Evolutionary conservation across 2,888 invertebrate species (phyloP).

Genomic region (Notodonta dromedarius): DNA sequence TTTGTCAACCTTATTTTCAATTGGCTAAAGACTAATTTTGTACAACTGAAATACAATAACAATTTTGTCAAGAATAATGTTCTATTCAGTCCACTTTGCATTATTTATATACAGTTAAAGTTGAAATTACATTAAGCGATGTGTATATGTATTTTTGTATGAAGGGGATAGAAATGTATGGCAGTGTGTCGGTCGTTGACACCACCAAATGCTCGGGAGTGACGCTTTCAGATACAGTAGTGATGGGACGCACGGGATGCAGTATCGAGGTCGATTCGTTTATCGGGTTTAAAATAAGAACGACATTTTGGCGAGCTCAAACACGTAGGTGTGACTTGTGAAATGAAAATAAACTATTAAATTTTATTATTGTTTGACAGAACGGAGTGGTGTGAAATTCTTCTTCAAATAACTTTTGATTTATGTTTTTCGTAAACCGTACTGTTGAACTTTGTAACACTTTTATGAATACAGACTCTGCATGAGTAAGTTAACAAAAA

Average conservation of each 20-base stretch:
- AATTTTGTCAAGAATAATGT: conserved; percentile 25
- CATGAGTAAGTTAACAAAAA: too few species aligned
- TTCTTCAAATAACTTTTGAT: background rate
- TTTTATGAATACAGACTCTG: too few species aligned
- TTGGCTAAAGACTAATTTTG: conserved; percentile 29
- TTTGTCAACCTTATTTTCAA: conserved; percentile 8
- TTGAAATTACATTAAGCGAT: conserved; percentile 24
- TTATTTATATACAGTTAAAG: conserved; percentile 18
- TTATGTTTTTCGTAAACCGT: background rate
- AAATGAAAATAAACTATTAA: background rate
- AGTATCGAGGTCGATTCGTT: conserved; percentile 40
- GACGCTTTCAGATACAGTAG: conserved; percentile 66
- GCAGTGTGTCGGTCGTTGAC: conserved; percentile 77
- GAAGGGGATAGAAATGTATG: conserved; percentile 61
- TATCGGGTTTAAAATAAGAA: conserved; percentile 21
- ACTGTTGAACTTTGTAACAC: too few species aligned
- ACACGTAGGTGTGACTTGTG: conserved; percentile 2
- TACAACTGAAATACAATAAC: conserved; percentile 28
- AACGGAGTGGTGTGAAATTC: background rate
- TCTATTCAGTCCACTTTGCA: conserved; percentile 8
- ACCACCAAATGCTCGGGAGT: conserved; percentile 65
- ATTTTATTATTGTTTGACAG: background rate
- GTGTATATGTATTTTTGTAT: conserved; percentile 25
- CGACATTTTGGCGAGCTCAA: conserved; percentile 4
- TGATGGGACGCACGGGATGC: conserved; percentile 44